These are phyloP conservation scores for Steinernema hermaphroditum DNA, from an alignment of 2,888 invertebrate species.

Conservation along the genomic window DNA sequence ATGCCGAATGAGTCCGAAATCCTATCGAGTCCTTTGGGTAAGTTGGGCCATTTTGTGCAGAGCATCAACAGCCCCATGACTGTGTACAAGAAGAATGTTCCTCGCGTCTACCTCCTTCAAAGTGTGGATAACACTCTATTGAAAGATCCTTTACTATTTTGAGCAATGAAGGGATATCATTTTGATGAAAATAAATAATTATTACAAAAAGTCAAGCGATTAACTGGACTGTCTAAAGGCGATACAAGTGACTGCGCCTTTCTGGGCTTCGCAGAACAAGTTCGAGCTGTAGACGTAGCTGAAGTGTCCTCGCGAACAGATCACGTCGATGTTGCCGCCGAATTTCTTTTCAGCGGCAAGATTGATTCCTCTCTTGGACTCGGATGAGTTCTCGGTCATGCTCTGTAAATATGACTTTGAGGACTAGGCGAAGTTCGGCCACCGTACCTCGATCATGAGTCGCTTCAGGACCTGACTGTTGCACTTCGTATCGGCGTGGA, in stretches of 20 bases:
- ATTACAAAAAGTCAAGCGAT: no score
- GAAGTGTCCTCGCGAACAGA: constrained; percentile 61
- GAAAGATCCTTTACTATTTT: no score
- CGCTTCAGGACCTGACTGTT: constrained; percentile 52
- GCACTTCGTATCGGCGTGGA: constrained; percentile 44
- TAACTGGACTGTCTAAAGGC: constrained; percentile 56
- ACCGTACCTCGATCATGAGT: constrained; percentile 53
- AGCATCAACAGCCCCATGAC: no score
- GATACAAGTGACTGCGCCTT: constrained; percentile 61
- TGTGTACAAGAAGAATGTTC: no score
- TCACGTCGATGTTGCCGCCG: constrained; percentile 61
- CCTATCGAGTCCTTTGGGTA: no score
- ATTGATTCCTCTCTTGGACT: constrained; percentile 12
- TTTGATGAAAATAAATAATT: no score
- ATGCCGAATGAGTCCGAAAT: no score
- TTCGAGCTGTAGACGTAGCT: constrained; percentile 61
- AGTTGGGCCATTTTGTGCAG: no score
- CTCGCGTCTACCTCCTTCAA: no score
- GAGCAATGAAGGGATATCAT: no score
- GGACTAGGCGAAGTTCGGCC: background rate
- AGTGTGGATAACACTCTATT: no score
- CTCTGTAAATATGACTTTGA: background rate
- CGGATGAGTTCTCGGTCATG: constrained; percentile 21
- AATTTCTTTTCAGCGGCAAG: constrained; percentile 39
- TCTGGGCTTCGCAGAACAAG: constrained; percentile 45